Evolutionary conservation across 1,140 invertebrate genomes (phyloP).

Genomic region (Lordiphosa collinella): DNA sequence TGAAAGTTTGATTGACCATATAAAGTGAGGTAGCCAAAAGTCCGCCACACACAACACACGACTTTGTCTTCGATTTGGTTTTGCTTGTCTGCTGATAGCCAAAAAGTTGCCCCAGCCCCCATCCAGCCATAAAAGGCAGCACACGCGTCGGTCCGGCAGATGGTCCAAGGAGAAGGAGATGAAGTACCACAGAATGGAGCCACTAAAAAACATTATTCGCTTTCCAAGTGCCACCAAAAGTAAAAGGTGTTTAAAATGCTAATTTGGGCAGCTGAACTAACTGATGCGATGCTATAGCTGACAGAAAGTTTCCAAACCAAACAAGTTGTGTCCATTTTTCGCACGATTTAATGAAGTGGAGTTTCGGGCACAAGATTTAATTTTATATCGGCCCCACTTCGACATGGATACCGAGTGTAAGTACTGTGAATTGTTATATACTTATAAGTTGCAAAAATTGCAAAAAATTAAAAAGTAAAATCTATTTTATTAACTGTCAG

Average conservation of each 20-base stretch:
- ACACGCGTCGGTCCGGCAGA: constrained; percentile 57
- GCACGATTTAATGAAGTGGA: constrained; percentile 38
- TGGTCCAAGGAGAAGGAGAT: constrained; percentile 22
- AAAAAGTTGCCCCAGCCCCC: constrained; percentile 47
- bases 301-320: constrained; percentile 2
- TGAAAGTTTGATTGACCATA: constrained; percentile 71
- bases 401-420: too few species aligned
- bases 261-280: constrained; percentile 56
- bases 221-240: constrained; percentile 60
- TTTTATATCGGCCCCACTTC: too few species aligned
- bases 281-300: constrained; percentile 18
- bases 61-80: constrained; percentile 53
- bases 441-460: too few species aligned
- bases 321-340: constrained; percentile 39
- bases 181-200: not conserved
- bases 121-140: constrained; percentile 56
- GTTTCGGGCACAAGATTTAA: too few species aligned
- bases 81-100: constrained; percentile 66
- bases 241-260: constrained; percentile 75
- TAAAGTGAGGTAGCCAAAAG: constrained; percentile 58
- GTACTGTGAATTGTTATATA: too few species aligned
- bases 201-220: constrained; percentile 21
- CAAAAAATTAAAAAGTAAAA: too few species aligned
- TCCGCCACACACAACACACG: constrained; percentile 15
- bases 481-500: too few species aligned